These are phyloP conservation scores for Dryomyza anilis DNA, from an alignment of 2,888 invertebrate genomes.

Conservation along the genomic window DNA sequence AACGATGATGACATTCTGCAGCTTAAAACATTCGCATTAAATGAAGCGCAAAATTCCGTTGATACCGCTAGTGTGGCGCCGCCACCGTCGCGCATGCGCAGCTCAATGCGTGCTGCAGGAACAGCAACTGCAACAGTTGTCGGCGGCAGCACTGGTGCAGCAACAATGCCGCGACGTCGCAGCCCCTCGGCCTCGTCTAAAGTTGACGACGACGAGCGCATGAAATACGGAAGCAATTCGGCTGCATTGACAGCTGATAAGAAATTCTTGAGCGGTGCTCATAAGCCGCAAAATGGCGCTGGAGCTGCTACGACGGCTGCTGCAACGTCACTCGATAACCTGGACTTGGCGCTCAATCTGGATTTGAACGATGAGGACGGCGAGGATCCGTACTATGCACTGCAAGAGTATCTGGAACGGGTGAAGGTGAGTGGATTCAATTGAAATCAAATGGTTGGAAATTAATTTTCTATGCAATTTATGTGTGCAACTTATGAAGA, in stretches of 20 bases:
- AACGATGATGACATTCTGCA: background rate
- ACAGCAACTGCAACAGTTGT: conserved; percentile 26
- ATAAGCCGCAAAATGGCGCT: conserved; percentile 49
- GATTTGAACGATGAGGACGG: conserved; percentile 46
- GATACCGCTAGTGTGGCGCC: too few relatives aligned
- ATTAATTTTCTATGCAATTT: too few relatives aligned
- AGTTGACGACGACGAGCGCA: conserved; percentile 15
- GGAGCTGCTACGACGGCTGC: conserved; percentile 30
- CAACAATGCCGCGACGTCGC: conserved; percentile 53
- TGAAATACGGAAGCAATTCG: conserved; percentile 36
- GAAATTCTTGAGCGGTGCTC: conserved; percentile 46
- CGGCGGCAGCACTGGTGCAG: conserved; percentile 47
- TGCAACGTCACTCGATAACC: conserved; percentile 52
- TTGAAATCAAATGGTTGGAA: too few relatives aligned
- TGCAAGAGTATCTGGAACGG: conserved; percentile 59
- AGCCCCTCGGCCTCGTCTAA: conserved; percentile 37
- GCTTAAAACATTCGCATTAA: too few relatives aligned
- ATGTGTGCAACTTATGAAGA: too few relatives aligned
- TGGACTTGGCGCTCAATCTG: conserved; percentile 53
- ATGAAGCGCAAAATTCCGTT: too few relatives aligned
- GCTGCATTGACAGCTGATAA: conserved; percentile 52
- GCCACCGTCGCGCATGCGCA: too few relatives aligned
- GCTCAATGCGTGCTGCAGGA: too few relatives aligned
- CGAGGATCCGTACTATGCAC: conserved; percentile 57
- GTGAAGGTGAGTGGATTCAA: conserved; percentile 59